Percentiles rank a stretch among this genome's conserved stretches.
phyloP scores from a whole-genome alignment of 1,140 invertebrate species.

The Stegodyphus dumicola region DNA sequence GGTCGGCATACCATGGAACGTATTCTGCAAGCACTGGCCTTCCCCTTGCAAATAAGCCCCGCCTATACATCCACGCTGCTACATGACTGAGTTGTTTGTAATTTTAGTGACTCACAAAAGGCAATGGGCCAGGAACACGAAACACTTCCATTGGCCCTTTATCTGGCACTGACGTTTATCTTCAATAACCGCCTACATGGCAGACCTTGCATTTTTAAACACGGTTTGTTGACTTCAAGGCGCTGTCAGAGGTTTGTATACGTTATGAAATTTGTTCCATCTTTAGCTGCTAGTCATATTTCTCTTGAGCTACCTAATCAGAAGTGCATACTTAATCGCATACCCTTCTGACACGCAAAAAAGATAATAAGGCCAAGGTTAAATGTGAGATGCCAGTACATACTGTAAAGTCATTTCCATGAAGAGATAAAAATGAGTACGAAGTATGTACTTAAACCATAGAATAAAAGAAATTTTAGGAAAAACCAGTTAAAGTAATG shows the following conservation, averaged over 20 bases:
- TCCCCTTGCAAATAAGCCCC: conserved; percentile 27
- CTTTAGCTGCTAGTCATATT: too few relatives aligned
- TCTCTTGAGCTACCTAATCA: too few relatives aligned
- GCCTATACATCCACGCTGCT: conserved; percentile 13
- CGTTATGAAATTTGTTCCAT: background rate
- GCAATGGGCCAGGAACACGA: conserved; percentile 18
- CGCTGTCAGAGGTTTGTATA: background rate
- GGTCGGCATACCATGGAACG: background rate
- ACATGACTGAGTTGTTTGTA: conserved; percentile 51
- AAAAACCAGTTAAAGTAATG: too few relatives aligned
- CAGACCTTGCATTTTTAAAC: conserved; percentile 42
- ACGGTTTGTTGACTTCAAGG: conserved; percentile 23
- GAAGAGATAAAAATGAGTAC: too few relatives aligned
- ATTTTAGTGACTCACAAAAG: conserved; percentile 38
- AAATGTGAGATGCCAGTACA: too few relatives aligned
- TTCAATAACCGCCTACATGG: conserved; percentile 29
- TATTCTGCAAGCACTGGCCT: conserved; percentile 7
- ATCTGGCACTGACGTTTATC: background rate
- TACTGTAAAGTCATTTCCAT: too few relatives aligned
- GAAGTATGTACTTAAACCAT: too few relatives aligned
- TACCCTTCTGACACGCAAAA: too few relatives aligned
- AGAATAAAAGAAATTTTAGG: too few relatives aligned
- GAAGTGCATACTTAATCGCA: too few relatives aligned
- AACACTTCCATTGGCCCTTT: conserved; percentile 29
- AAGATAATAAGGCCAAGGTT: too few relatives aligned